Conservation (phyloP, 2,888 invertebrate genomes). For the Pheosia tremula region DNA sequence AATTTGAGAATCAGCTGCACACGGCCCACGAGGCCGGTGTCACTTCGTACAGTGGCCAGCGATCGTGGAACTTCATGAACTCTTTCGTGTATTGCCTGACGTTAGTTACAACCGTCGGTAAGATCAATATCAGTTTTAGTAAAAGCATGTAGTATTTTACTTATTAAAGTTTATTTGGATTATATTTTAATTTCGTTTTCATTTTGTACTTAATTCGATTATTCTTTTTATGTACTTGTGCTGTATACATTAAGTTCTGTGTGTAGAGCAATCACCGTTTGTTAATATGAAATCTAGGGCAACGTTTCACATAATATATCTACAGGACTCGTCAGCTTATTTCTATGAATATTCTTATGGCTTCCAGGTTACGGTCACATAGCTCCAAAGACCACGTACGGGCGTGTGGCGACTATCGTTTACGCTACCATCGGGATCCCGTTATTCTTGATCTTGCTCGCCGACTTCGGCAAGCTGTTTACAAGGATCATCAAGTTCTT, state of each 20-base stretch:
- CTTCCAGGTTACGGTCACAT: constrained; percentile 97
- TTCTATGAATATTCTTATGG: neutral
- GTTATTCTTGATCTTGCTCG: constrained; percentile 95
- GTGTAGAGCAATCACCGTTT: too few species aligned
- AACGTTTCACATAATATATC: too few species aligned
- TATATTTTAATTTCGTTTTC: neutral
- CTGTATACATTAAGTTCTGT: too few species aligned
- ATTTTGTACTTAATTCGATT: neutral
- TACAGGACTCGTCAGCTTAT: too few species aligned
- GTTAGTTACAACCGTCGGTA: constrained; percentile 95
- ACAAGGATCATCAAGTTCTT: constrained; percentile 95
- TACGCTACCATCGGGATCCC: constrained; percentile 99
- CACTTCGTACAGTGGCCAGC: constrained; percentile 92
- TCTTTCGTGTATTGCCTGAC: constrained; percentile 94
- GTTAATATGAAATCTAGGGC: too few species aligned
- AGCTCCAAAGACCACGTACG: constrained; percentile 94
- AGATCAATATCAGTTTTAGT: constrained; percentile 55
- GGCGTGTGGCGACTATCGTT: constrained; percentile 94
- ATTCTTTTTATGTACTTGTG: too few species aligned
- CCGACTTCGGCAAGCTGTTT: constrained; percentile 97
- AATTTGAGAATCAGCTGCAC: constrained; percentile 94
- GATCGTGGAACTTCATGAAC: constrained; percentile 95
- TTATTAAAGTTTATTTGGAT: neutral
- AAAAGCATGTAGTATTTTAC: neutral
- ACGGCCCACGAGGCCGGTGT: constrained; percentile 93